phyloP scores from a whole-genome alignment of 2,113 vertebrate genomes.

The Edolisoma coerulescens region DNA sequence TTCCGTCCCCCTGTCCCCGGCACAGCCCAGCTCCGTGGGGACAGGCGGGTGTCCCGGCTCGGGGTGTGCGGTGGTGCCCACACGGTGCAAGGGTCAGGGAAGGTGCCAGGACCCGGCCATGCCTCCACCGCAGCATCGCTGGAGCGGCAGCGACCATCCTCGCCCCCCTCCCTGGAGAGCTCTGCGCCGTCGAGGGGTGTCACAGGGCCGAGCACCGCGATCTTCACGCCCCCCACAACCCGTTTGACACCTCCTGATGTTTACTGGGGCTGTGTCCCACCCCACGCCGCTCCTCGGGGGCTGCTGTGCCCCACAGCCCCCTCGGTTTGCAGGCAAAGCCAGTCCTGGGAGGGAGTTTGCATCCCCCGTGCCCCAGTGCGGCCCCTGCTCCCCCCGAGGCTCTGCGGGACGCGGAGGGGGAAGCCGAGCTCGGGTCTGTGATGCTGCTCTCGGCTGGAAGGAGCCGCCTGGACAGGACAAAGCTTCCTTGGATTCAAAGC shows the following conservation, averaged over 20 bases:
- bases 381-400: background rate
- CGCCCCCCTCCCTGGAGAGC: background rate
- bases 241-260: rapidly evolving
- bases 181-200: rapidly evolving
- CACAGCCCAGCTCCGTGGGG: rapidly evolving
- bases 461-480: background rate
- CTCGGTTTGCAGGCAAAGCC: rapidly evolving
- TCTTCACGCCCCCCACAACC: rapidly evolving
- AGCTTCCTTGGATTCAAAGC: background rate
- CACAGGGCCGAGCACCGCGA: background rate
- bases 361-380: rapidly evolving
- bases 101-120: rapidly evolving
- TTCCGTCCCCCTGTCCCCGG: background rate
- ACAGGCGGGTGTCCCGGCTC: background rate
- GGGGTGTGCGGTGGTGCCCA: too few relatives aligned
- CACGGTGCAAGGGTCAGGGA: too few relatives aligned
- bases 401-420: rapidly evolving
- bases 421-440: background rate
- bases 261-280: background rate
- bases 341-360: rapidly evolving
- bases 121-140: rapidly evolving
- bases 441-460: background rate
- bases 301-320: background rate
- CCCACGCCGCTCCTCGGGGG: rapidly evolving
- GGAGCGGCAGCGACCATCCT: background rate